Evolutionary conservation across 2,113 vertebrate species (phyloP).

Genomic region (Anguilla rostrata): DNA sequence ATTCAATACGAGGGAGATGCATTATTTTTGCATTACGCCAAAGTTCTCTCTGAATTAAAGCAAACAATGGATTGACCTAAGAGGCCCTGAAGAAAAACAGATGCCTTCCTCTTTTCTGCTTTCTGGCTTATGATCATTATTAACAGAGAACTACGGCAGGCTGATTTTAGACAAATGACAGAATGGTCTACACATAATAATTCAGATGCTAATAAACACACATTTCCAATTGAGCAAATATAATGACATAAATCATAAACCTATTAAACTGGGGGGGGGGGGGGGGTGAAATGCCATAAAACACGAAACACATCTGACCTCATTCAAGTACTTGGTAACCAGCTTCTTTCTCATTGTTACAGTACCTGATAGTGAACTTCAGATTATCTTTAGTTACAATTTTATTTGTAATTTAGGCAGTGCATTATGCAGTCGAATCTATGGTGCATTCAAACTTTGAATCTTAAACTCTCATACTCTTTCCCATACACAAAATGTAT

Average conservation of each 20-base stretch:
- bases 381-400: not conserved
- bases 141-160: not conserved
- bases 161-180: not conserved
- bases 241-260: not conserved
- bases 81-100: slow-evolving; percentile 8
- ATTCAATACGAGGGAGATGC: not conserved
- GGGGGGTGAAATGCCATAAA: not conserved
- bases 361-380: not conserved
- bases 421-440: not conserved
- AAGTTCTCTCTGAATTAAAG: slow-evolving; percentile 14
- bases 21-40: slow-evolving; percentile 15
- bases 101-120: not conserved
- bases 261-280: not conserved
- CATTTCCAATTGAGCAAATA: not conserved
- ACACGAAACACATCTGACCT: not conserved
- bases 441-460: no score
- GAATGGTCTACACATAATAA: not conserved
- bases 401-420: not conserved
- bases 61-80: slow-evolving; percentile 10
- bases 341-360: not conserved
- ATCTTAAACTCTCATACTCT: no score
- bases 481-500: no score
- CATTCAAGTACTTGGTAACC: not conserved
- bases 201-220: slow-evolving; percentile 11
- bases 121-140: not conserved